These are phyloP conservation scores for Epirrhoe tristata DNA, from an alignment of 2,888 invertebrate species.

Conservation along the genomic window DNA sequence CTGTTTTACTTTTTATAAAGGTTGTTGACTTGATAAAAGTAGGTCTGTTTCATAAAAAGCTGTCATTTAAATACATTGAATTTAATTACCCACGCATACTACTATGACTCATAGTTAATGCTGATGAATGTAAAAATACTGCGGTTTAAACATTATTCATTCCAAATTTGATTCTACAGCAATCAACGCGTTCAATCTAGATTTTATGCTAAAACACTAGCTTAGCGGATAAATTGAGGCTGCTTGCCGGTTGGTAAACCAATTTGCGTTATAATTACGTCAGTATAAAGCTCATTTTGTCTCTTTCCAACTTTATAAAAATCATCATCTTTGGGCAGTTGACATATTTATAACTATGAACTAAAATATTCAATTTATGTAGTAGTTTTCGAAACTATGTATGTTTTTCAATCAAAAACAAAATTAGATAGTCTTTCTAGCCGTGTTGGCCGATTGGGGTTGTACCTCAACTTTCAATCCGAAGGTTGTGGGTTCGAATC, in stretches of 20 bases:
- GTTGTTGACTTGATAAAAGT: conserved; percentile 17
- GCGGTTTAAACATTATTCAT: conserved; percentile 33
- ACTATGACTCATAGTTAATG: conserved; percentile 20
- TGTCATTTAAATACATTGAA: conserved; percentile 7
- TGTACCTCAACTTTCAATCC: too few relatives aligned
- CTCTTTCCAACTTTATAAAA: too few relatives aligned
- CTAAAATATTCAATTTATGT: too few relatives aligned
- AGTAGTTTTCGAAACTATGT: too few relatives aligned
- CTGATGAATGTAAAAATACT: conserved; percentile 27
- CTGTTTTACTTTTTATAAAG: conserved; percentile 11
- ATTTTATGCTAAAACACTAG: conserved; percentile 10
- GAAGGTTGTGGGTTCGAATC: too few relatives aligned
- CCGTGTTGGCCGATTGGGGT: too few relatives aligned
- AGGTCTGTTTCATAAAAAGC: conserved; percentile 19
- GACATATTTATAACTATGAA: too few relatives aligned
- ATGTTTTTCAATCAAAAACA: too few relatives aligned
- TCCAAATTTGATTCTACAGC: conserved; percentile 30
- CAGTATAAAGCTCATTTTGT: too few relatives aligned
- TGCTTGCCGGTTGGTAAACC: not conserved
- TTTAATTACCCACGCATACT: conserved; percentile 25
- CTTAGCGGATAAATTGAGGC: conserved; percentile 6
- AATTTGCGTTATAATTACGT: not conserved
- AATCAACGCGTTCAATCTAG: conserved; percentile 21
- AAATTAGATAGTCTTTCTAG: too few relatives aligned
- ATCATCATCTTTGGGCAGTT: too few relatives aligned